Conservation (phyloP, 2,797 vertebrate species). For the Hemibagrus guttatus region DNA sequence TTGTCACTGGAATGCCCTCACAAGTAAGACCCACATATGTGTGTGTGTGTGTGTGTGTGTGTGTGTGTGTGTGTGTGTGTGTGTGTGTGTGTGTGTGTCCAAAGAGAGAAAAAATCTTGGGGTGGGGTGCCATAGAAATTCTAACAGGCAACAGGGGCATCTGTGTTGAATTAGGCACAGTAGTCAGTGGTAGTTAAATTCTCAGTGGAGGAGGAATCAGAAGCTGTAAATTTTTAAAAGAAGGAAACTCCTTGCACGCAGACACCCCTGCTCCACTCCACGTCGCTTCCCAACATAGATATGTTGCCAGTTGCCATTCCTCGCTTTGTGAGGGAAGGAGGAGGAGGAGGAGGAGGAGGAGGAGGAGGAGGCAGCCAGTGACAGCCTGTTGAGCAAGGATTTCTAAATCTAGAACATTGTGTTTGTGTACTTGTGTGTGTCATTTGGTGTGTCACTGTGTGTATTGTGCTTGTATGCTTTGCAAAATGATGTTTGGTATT, state of each 20-base stretch:
- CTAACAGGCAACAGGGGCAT: slow-evolving; percentile 58
- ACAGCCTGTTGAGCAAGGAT: slow-evolving; percentile 31
- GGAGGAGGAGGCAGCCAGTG: slow-evolving; percentile 33
- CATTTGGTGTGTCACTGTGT: slow-evolving; percentile 27
- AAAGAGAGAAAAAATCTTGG: slow-evolving; percentile 32
- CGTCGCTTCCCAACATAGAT: slow-evolving; percentile 22
- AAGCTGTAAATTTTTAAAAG: slow-evolving; percentile 77
- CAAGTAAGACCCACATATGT: background rate
- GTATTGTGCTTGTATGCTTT: slow-evolving; percentile 36
- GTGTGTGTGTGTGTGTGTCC: slow-evolving; percentile 10
- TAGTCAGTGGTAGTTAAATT: slow-evolving; percentile 76
- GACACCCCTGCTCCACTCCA: slow-evolving; percentile 30
- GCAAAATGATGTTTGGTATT: slow-evolving; percentile 39
- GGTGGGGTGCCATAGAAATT: slow-evolving; percentile 51
- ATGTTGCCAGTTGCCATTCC: slow-evolving; percentile 54
- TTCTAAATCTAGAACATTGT: slow-evolving; percentile 31
- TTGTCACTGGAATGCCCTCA: background rate
- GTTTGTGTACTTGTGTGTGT: slow-evolving; percentile 37
- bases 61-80: slow-evolving; percentile 4
- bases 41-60: slow-evolving; percentile 15
- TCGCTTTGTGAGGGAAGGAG: slow-evolving; percentile 36
- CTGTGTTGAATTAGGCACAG: slow-evolving; percentile 81
- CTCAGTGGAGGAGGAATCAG: slow-evolving; percentile 72
- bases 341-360: slow-evolving; percentile 24
- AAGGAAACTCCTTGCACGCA: slow-evolving; percentile 73